Evolutionary conservation across 2,888 invertebrate genomes (phyloP).

Genomic region (Hemithea aestivaria): DNA sequence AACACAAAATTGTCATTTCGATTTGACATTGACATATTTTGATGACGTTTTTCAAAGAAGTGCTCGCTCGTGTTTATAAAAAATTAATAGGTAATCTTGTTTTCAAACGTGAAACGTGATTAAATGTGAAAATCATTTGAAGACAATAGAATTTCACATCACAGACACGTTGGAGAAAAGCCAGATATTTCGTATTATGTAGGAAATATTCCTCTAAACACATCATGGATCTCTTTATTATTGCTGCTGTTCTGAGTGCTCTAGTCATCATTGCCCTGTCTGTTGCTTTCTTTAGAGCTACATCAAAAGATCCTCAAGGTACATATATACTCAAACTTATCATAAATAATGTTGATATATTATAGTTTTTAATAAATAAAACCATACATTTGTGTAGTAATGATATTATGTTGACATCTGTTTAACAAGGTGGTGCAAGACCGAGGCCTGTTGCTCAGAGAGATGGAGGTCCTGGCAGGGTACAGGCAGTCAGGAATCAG

Average conservation of each 20-base stretch:
- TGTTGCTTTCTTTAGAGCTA: conserved; percentile 53
- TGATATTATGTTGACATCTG: conserved; percentile 9
- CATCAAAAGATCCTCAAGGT: conserved; percentile 58
- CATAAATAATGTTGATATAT: no score
- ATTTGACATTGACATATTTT: conserved; percentile 2
- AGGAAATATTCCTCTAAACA: neutral
- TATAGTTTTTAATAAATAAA: no score
- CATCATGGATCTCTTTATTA: conserved; percentile 66
- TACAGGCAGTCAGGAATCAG: conserved; percentile 86
- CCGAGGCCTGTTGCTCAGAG: conserved; percentile 60
- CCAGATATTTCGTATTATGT: no score
- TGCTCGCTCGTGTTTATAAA: no score
- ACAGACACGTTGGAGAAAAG: no score
- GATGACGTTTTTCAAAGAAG: conserved; percentile 2
- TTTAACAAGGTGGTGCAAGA: conserved; percentile 46
- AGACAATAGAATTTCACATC: no score
- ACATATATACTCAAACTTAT: no score
- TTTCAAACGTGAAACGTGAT: no score
- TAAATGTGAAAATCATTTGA: no score
- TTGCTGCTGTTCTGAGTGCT: conserved; percentile 65
- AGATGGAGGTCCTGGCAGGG: conserved; percentile 82
- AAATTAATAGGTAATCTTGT: no score
- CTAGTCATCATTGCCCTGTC: conserved; percentile 56
- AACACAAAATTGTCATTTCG: neutral
- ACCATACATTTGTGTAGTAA: no score